Base-by-base conservation (phyloP, 2,888 invertebrate species). In the Drosophila paramelanica region DNA sequence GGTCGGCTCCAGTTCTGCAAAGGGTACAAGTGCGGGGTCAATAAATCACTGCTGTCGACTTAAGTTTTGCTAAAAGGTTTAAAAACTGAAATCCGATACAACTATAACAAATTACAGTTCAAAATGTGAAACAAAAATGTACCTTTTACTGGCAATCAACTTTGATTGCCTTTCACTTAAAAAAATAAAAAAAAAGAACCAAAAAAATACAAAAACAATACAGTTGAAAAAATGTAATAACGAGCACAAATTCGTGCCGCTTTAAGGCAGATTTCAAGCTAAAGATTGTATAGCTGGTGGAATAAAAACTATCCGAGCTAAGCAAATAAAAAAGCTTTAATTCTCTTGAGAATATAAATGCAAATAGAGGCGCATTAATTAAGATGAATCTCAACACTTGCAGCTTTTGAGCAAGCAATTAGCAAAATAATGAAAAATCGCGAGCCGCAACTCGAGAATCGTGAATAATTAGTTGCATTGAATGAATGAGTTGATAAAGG, bases 141-240 rank as follows among this genome's bases (percentile, higher is more conserved):
- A 11, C 43, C 57, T 58, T 49, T 45, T 25, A 14, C 41, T 65
- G 81, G 56, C 79, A 77, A 69, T 72, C 82, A 85, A 74, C 79
- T 68, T 57, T 68, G 65, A 77, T 67, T 79, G 72, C 88, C 88
- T 77, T 87, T 83, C 85, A 75, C 87, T 79, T 33, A 17, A 20
- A 41, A n/a, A 13, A 46, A 45, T 33, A 51, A 41, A n/a, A 27
- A 25, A 25, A 20, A 49, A 45, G 27, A 51, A 17, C n/a, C 14
- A 23, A 41, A 13, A n/a, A 46, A 27, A 25, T 17, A 17, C 3
- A 31, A 27, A 20, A 41, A 45, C 33, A 51, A 14, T n/a, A 17
- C 50, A 23, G 11, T 11, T 3, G 42, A 20, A 53, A 43, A 10
- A 14, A 43, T 43, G 20, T 14, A 10, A 43, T 45, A 60, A 39